Conservation (phyloP, 2,113 vertebrate species). For the Centropus bengalensis region DNA sequence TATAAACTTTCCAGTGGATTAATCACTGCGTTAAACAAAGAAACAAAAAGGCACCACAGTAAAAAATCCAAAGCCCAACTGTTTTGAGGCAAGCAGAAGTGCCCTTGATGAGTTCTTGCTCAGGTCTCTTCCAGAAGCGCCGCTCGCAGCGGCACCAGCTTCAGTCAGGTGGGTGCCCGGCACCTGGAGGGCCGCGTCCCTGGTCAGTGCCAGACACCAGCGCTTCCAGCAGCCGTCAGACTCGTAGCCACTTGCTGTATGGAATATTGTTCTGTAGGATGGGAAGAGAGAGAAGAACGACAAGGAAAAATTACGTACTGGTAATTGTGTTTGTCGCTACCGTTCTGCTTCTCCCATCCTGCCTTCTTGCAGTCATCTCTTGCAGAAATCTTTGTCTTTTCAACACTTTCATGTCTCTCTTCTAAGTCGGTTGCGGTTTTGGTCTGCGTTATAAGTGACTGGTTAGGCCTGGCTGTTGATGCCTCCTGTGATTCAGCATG, state of each 20-base stretch:
- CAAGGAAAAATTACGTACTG: constrained; percentile 62
- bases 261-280: constrained; percentile 74
- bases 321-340: constrained; percentile 70
- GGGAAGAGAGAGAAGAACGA: constrained; percentile 66
- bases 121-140: not conserved
- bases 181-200: not conserved
- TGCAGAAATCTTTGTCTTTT: constrained; percentile 62
- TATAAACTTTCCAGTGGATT: not conserved
- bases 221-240: not conserved
- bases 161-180: not conserved
- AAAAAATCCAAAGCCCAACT: not conserved
- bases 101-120: not conserved
- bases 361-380: constrained; percentile 61
- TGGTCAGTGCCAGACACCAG: not conserved
- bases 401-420: constrained; percentile 55
- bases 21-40: not conserved
- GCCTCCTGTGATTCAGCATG: constrained; percentile 72
- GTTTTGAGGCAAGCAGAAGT: not conserved
- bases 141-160: not conserved
- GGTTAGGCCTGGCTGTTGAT: constrained; percentile 61
- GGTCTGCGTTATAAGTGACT: constrained; percentile 50
- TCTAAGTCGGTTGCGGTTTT: constrained; percentile 55
- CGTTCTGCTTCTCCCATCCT: constrained; percentile 70
- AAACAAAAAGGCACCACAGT: not conserved
- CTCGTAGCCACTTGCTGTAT: constrained; percentile 72